Percentiles rank a stretch among this genome's conserved stretches.
Conservation (phyloP, 2,113 vertebrate genomes). For the Caranx melampygus region DNA sequence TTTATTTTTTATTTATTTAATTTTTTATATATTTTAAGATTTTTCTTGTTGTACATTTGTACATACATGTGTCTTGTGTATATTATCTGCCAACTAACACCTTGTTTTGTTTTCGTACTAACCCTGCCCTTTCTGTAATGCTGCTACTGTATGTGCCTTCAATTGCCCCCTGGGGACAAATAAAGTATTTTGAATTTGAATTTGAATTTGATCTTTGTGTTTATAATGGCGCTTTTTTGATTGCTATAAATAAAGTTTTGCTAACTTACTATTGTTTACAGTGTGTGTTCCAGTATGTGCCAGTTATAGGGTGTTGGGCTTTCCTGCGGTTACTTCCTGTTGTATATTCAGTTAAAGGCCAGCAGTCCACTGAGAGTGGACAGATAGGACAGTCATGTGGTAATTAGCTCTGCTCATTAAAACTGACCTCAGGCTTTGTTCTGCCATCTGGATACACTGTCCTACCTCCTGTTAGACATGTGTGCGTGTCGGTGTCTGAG, state of each 20-base stretch:
- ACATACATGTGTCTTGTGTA: no score
- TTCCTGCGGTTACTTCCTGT: constrained; percentile 64
- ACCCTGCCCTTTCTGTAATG: no score
- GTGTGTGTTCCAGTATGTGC: constrained; percentile 7
- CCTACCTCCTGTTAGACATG: constrained; percentile 51
- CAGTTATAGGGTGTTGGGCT: not conserved
- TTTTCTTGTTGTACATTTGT: no score
- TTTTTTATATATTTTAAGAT: no score
- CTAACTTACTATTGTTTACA: not conserved
- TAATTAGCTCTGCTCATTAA: constrained; percentile 77
- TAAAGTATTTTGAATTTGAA: no score
- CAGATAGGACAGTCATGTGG: constrained; percentile 61
- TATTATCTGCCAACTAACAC: no score
- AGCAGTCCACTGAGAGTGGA: constrained; percentile 50
- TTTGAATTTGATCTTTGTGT: not conserved
- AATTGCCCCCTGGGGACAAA: no score
- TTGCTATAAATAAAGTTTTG: not conserved
- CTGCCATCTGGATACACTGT: constrained; percentile 68
- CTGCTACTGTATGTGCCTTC: no score
- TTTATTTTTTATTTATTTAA: no score
- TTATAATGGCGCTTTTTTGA: not conserved
- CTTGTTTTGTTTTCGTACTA: no score
- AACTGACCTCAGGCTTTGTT: constrained; percentile 70
- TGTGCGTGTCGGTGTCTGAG: constrained; percentile 10
- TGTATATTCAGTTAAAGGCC: constrained; percentile 53